Base-by-base conservation (phyloP, 2,888 invertebrate genomes). In the Conus canariensis region DNA sequence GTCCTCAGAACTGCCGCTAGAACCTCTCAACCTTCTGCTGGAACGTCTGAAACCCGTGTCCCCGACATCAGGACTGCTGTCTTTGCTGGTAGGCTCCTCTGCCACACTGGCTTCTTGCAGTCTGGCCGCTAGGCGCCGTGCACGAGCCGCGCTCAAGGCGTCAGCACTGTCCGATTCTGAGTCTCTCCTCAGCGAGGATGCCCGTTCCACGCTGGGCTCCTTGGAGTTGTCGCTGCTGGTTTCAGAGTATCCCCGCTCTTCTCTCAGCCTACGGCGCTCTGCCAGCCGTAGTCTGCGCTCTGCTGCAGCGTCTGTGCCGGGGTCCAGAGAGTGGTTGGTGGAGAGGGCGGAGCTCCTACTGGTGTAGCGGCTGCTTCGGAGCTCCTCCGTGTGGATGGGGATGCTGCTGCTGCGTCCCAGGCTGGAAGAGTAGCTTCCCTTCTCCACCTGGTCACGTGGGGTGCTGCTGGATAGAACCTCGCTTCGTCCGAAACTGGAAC, bases 401-500 rank as follows among this genome's bases (percentile, higher is more conserved):
- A 88, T 58, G 60, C 80, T 80, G 58, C 88, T 80, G 88, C 77
- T 88, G 88, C 88, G 88, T 14, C 80, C 59, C 59, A 88, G 80
- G 74, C 82, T 82, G 80, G 88, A 82, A 19, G 88, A 88, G 88
- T 82, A 88, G 82, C 60, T 45, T 10, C 80, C 60, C 74, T 87
- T 87, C 56, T 87, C 87, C n/a, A 58, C 70, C 58, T 56, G 56
- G 80, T 70, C 67, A 56, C 88, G 67, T 6, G 82, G 80, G 6
- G 88, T 82, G 88, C 88, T 88, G 82, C 64, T 88, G 30, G 88
- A 82, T 5, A 82, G 58, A 10, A 82, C 80, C 16, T 88, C 88
- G 74, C 80, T 82, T 58, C 88, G 77, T 25, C 88, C 88, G 82
- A 88, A 88, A 88, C 88, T 88, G 88, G 6, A 80, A 88, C 60